A percentile compares a stretch with the other conserved stretches of the same genome.
Evolutionary conservation across 2,797 vertebrate genomes (phyloP).

Genomic region (Scomberomorus guttatus): DNA sequence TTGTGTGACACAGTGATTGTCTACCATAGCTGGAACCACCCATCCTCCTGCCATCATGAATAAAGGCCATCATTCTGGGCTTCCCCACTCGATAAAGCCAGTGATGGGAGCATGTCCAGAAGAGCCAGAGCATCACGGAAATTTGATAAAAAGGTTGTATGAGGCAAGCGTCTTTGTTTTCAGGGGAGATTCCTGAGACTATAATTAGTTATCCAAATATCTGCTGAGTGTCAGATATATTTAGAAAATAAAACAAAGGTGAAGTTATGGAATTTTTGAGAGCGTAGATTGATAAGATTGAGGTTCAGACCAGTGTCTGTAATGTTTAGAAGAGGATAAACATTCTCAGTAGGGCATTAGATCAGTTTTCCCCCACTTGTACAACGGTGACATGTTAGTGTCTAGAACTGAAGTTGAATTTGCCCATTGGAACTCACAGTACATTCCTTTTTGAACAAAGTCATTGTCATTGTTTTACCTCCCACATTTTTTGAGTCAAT

Average conservation of each 20-base stretch:
- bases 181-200: conserved; percentile 59
- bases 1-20: not conserved
- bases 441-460: conserved; percentile 60
- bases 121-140: conserved; percentile 57
- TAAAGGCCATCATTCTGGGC: conserved; percentile 31
- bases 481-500: conserved; percentile 20
- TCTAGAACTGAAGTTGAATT: conserved; percentile 48
- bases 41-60: conserved; percentile 31
- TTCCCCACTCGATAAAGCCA: conserved; percentile 37
- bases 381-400: conserved; percentile 56
- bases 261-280: conserved; percentile 64
- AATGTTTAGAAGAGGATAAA: conserved; percentile 71
- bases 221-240: conserved; percentile 70
- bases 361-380: conserved; percentile 36
- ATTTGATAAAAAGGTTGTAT: conserved; percentile 50
- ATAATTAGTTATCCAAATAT: conserved; percentile 66
- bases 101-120: conserved; percentile 32
- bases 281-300: conserved; percentile 45
- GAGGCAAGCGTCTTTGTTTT: conserved; percentile 57
- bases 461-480: conserved; percentile 31
- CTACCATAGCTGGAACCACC: conserved; percentile 21
- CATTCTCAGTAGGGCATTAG: conserved; percentile 46
- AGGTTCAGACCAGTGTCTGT: conserved; percentile 16
- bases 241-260: conserved; percentile 67
- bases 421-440: conserved; percentile 42